A percentile compares a stretch with the other conserved stretches of the same genome.
Conservation (phyloP, 2,888 invertebrate species). For the Eumacrocentrus americanus region DNA sequence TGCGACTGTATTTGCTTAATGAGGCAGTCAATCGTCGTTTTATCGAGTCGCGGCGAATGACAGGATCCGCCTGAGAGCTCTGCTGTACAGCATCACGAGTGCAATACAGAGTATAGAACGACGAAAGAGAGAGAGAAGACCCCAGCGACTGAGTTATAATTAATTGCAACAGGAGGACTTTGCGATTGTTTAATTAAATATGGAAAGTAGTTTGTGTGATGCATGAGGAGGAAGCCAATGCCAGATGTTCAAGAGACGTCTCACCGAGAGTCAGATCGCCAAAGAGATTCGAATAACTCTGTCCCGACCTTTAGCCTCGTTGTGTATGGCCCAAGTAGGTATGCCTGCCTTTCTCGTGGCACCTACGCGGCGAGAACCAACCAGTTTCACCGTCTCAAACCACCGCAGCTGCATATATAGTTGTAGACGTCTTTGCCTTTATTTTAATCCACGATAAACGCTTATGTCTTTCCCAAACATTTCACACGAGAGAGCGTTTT, state of each 20-base stretch:
- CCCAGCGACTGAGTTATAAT: constrained; percentile 16
- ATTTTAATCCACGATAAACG: constrained; percentile 5
- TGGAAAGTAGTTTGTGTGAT: constrained; percentile 5
- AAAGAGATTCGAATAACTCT: constrained; percentile 25
- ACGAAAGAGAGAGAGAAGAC: background rate
- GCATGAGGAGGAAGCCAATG: background rate
- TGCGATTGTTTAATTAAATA: constrained; percentile 18
- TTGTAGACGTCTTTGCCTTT: background rate
- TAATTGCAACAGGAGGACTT: constrained; percentile 10
- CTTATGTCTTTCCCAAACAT: background rate
- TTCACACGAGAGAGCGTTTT: constrained; percentile 6
- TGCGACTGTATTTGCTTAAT: constrained; percentile 45
- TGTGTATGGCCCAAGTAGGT: constrained; percentile 3
- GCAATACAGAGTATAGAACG: no score
- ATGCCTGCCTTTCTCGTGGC: constrained; percentile 11
- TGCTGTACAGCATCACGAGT: background rate
- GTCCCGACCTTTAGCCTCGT: constrained; percentile 20
- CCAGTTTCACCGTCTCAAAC: constrained; percentile 14
- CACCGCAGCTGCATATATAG: background rate
- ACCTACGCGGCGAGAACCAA: constrained; percentile 17
- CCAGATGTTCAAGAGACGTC: background rate
- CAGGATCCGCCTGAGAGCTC: no score
- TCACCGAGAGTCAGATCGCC: constrained; percentile 13
- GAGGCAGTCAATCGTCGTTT: constrained; percentile 48
- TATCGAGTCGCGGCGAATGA: constrained; percentile 34